These are phyloP conservation scores for Falco cherrug DNA, from an alignment of 2,797 vertebrate genomes.

Conservation along the genomic window DNA sequence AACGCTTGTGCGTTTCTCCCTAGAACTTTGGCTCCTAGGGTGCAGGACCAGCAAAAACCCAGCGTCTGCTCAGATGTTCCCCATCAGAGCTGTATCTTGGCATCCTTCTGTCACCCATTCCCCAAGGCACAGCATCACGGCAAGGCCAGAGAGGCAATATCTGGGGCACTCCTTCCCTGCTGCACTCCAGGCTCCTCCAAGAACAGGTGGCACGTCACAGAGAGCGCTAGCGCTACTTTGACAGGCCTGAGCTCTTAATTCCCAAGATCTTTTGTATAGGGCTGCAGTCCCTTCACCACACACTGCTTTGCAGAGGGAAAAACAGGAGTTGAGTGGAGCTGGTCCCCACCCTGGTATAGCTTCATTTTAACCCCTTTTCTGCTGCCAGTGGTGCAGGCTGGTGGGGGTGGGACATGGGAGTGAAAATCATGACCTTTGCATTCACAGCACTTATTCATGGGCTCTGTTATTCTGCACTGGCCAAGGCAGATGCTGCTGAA, in stretches of 20 bases:
- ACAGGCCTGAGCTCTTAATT: background rate
- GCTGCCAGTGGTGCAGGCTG: background rate
- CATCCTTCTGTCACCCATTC: background rate
- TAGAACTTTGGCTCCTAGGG: background rate
- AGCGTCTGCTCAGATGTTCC: background rate
- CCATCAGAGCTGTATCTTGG: fast-evolving
- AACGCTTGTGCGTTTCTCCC: background rate
- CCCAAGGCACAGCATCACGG: background rate
- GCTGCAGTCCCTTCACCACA: background rate
- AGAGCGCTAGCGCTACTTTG: background rate
- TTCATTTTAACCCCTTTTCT: background rate
- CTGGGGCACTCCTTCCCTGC: background rate
- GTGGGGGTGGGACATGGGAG: background rate
- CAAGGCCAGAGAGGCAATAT: background rate
- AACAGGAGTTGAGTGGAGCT: background rate
- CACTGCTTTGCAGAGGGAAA: background rate
- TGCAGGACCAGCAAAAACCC: background rate
- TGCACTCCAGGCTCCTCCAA: background rate
- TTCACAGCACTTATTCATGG: background rate
- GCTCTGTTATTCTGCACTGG: background rate
- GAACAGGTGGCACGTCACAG: background rate
- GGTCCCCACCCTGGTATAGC: background rate
- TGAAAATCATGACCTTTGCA: background rate
- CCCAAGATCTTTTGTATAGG: background rate
- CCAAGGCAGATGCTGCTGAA: background rate